Evolutionary conservation across 2,113 vertebrate genomes (phyloP).

Genomic region (Corythoichthys haematopterus): DNA sequence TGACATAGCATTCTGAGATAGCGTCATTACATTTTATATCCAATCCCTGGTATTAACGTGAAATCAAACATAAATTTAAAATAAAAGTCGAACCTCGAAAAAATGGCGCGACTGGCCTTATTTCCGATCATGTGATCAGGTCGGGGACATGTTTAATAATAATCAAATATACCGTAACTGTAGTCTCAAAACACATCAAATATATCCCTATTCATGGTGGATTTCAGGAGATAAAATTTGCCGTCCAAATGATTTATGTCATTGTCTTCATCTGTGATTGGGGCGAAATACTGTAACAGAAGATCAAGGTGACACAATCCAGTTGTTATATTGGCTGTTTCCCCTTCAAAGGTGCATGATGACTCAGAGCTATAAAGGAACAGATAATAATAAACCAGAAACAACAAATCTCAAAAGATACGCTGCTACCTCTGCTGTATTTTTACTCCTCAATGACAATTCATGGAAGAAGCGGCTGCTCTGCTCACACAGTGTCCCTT

Average conservation of each 20-base stretch:
- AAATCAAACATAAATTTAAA: too few species aligned
- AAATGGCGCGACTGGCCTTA: too few species aligned
- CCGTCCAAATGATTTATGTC: constrained; percentile 5
- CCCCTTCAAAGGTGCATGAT: constrained; percentile 40
- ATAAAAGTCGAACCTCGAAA: too few species aligned
- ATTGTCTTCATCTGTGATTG: constrained; percentile 16
- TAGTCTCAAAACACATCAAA: background rate
- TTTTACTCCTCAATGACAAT: constrained; percentile 15
- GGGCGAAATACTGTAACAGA: constrained; percentile 8
- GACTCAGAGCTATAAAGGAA: constrained; percentile 52
- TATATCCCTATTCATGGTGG: background rate
- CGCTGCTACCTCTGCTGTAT: constrained; percentile 15
- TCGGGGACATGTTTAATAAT: too few species aligned
- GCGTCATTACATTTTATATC: too few species aligned
- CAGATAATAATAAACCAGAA: constrained; percentile 35
- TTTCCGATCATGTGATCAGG: too few species aligned
- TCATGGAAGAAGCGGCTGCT: constrained; percentile 1
- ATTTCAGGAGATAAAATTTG: background rate
- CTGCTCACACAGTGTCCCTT: constrained; percentile 24
- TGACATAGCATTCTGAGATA: too few species aligned
- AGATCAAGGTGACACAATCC: constrained; percentile 20
- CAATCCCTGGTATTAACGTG: too few species aligned
- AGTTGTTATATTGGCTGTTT: constrained; percentile 27
- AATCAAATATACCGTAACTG: background rate
- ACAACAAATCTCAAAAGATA: constrained; percentile 34